Evolutionary conservation across 2,888 invertebrate genomes (phyloP).

Genomic region (Habroteleia sp.): DNA sequence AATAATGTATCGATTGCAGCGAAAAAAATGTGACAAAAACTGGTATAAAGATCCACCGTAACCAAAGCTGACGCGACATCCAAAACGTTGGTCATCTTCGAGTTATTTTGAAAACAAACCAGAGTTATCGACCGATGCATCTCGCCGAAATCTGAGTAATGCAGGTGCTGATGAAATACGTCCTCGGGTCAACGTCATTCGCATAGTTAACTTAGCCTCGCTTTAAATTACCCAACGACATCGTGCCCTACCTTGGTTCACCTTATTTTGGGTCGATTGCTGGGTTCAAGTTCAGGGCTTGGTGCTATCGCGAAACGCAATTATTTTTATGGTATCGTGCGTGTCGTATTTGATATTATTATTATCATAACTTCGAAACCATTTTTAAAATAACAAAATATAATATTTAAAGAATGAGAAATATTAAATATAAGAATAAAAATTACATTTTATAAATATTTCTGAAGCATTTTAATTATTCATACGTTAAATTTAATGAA

Average conservation of each 20-base stretch:
- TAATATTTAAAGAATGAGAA: too few species aligned
- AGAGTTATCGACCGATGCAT: slow-evolving; percentile 53
- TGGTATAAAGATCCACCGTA: slow-evolving; percentile 26
- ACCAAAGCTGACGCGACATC: slow-evolving; percentile 22
- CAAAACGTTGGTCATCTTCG: slow-evolving; percentile 32
- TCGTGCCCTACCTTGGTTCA: slow-evolving; percentile 49
- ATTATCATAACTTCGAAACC: too few species aligned
- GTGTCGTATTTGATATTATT: too few species aligned
- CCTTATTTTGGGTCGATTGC: slow-evolving; percentile 43
- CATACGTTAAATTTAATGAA: too few species aligned
- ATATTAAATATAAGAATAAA: too few species aligned
- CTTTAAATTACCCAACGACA: slow-evolving; percentile 43
- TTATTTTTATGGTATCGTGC: background rate
- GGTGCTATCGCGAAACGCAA: slow-evolving; percentile 16
- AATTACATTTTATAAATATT: too few species aligned
- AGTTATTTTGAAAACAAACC: slow-evolving; percentile 55
- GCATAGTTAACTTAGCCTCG: slow-evolving; percentile 48
- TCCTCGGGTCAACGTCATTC: slow-evolving; percentile 61
- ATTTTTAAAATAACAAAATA: too few species aligned
- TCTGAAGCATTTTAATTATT: too few species aligned
- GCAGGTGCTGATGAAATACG: slow-evolving; percentile 57
- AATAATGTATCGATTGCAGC: slow-evolving; percentile 26
- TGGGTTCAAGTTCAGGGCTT: slow-evolving; percentile 71
- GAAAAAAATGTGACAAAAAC: slow-evolving; percentile 22
- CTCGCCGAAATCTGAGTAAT: slow-evolving; percentile 59